Conservation (phyloP, 2,113 vertebrate species). For the Lophura nycthemera region DNA sequence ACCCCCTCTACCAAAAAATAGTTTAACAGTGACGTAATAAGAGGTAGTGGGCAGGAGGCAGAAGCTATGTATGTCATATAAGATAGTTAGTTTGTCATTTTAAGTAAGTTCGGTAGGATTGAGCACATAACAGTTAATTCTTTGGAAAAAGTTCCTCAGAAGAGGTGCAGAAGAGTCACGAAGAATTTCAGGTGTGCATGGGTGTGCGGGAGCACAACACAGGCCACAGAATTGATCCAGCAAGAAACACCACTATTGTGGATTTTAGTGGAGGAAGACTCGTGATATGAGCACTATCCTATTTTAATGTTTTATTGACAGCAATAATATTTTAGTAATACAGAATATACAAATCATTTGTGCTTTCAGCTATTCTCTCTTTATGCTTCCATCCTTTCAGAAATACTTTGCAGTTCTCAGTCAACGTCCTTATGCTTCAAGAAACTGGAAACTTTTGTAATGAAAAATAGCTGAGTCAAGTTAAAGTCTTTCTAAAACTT, state of each 20-base stretch:
- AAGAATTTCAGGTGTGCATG: background rate
- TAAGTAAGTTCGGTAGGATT: too few species aligned
- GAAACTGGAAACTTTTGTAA: conserved; percentile 29
- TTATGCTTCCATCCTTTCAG: background rate
- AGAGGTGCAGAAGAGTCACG: too few species aligned
- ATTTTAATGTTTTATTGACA: conserved; percentile 31
- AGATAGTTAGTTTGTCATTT: too few species aligned
- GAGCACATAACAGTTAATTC: background rate
- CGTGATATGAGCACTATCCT: rapidly evolving
- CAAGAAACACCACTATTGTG: background rate
- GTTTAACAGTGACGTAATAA: too few species aligned
- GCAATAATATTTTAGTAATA: conserved; percentile 12
- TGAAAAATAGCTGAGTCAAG: conserved; percentile 17
- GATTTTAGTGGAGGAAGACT: background rate
- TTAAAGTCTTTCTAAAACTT: conserved; percentile 47
- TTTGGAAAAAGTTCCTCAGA: conserved; percentile 26
- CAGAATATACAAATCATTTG: conserved; percentile 24
- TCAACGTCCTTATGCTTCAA: background rate
- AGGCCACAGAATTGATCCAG: background rate
- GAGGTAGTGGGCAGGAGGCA: too few species aligned
- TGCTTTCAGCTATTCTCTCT: background rate
- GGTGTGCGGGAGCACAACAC: background rate
- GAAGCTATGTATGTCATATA: too few species aligned
- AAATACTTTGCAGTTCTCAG: background rate
- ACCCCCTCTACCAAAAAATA: too few species aligned